phyloP scores from a whole-genome alignment of 2,113 vertebrate genomes.

The Thalassarche chlororhynchos region DNA sequence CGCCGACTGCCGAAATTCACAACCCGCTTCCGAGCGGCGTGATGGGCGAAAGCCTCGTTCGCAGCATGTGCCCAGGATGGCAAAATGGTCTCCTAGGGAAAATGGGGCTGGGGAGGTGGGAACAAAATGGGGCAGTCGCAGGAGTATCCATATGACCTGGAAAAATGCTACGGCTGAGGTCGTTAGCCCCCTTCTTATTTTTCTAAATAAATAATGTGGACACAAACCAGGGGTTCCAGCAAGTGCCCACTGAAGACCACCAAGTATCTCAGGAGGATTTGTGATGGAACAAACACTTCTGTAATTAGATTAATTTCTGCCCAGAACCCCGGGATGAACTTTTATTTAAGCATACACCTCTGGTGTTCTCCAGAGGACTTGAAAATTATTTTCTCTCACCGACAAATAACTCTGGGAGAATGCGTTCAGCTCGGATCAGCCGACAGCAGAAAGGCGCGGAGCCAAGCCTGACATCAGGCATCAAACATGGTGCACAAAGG shows the following conservation, averaged over 20 bases:
- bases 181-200: background rate
- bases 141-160: background rate
- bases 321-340: background rate
- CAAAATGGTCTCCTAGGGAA: background rate
- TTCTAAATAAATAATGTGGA: background rate
- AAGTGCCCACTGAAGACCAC: background rate
- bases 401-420: slow-evolving; percentile 10
- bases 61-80: fast-evolving
- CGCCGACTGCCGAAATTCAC: background rate
- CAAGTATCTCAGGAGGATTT: background rate
- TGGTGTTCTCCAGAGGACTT: background rate
- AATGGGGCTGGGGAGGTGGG: background rate
- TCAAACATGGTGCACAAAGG: background rate
- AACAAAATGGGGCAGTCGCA: background rate
- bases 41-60: background rate
- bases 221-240: background rate
- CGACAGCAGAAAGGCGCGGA: background rate
- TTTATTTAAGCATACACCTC: background rate
- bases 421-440: background rate
- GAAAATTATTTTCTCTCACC: slow-evolving; percentile 19
- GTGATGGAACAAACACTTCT: background rate
- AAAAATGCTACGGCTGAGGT: background rate
- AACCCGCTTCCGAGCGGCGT: background rate
- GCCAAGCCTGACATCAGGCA: slow-evolving; percentile 11
- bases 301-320: background rate